A percentile compares a stretch with the other conserved stretches of the same genome.
Conservation (phyloP, 2,797 vertebrate species). For the Sebastes minor region DNA sequence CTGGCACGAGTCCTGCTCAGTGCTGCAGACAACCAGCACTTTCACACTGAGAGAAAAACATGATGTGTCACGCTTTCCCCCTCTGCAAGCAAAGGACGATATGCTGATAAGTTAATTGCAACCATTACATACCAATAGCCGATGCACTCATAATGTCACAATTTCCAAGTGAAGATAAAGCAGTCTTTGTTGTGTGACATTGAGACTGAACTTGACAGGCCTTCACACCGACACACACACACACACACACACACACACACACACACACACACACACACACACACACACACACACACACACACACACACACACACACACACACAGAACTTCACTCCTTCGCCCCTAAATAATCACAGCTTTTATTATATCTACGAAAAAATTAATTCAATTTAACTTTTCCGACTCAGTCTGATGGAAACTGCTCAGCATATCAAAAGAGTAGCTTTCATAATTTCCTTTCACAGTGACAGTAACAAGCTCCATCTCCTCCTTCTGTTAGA, state of each 20-base stretch:
- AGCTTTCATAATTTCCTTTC: constrained; percentile 18
- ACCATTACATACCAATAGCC: constrained; percentile 64
- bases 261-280: background rate
- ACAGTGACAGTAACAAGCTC: constrained; percentile 27
- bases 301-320: background rate
- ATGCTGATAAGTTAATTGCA: constrained; percentile 77
- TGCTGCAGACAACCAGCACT: constrained; percentile 49
- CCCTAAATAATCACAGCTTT: constrained; percentile 35
- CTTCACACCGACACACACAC: constrained; percentile 24
- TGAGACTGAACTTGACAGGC: constrained; percentile 62
- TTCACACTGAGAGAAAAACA: constrained; percentile 37
- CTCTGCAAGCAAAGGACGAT: constrained; percentile 57
- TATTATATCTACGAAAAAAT: constrained; percentile 49
- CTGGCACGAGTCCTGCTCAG: constrained; percentile 19
- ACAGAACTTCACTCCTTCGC: constrained; percentile 19
- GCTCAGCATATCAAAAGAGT: constrained; percentile 52
- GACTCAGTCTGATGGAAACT: background rate
- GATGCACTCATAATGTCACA: constrained; percentile 58
- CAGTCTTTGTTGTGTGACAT: constrained; percentile 66
- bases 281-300: background rate
- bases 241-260: background rate
- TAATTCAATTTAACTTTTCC: constrained; percentile 42
- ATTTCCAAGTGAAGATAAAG: constrained; percentile 60
- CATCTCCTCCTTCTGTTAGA: constrained; percentile 7
- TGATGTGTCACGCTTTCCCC: constrained; percentile 51